Conservation (phyloP, 37 sponge, comb jelly and placozoan genomes). For the Agelas oroides region DNA sequence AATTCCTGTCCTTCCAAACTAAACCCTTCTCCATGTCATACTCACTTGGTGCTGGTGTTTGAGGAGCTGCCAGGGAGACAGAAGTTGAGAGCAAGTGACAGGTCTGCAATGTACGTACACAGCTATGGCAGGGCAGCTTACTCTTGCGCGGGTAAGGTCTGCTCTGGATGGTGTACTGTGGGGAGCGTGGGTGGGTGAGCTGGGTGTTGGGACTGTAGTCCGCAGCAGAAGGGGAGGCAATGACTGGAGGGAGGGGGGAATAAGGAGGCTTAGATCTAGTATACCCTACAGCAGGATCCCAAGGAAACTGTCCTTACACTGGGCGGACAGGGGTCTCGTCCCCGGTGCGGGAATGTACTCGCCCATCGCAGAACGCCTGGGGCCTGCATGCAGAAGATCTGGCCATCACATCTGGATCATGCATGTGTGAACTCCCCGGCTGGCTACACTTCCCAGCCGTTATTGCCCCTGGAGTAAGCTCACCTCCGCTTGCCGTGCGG, state of each 20-base stretch:
- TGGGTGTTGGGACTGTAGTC: conserved; percentile 26
- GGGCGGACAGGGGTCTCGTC: conserved; percentile 41
- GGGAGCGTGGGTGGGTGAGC: background rate
- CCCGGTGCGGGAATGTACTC: conserved; percentile 53
- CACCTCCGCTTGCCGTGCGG: too few species aligned
- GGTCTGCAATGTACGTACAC: too few species aligned
- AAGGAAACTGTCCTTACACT: background rate
- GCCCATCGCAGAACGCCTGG: conserved; percentile 58
- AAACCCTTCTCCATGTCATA: conserved; percentile 35
- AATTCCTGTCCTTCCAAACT: conserved; percentile 42
- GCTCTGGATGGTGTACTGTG: conserved; percentile 19
- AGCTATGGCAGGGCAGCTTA: too few species aligned
- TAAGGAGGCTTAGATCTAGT: background rate
- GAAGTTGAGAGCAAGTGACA: too few species aligned
- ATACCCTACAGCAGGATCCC: too few species aligned
- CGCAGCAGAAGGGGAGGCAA: conserved; percentile 26
- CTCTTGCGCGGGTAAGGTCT: conserved; percentile 5
- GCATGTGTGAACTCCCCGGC: too few species aligned
- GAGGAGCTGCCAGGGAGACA: background rate
- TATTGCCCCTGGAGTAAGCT: too few species aligned
- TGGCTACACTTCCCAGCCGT: too few species aligned
- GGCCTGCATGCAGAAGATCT: too few species aligned
- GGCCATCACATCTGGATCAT: too few species aligned
- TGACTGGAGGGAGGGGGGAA: background rate
- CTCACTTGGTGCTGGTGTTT: conserved; percentile 41